These are phyloP conservation scores for Tokudaia tokunoshimensis DNA, from an alignment of 2,797 vertebrate genomes.

Conservation along the genomic window DNA sequence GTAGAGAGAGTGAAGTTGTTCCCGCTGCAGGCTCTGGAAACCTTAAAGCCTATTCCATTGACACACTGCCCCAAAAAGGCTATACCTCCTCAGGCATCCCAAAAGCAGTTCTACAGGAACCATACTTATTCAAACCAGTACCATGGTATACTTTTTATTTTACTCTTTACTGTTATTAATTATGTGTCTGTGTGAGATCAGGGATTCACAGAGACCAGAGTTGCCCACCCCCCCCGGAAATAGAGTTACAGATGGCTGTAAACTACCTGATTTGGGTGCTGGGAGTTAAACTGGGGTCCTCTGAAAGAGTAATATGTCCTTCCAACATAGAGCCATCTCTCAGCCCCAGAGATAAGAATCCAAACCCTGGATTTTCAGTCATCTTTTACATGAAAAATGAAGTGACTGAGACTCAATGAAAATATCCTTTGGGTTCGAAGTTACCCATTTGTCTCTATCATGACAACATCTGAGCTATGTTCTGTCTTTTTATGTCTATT, in stretches of 20 bases:
- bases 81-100: background rate
- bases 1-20: background rate
- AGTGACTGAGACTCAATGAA: background rate
- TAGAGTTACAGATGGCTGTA: background rate
- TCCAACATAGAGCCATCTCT: background rate
- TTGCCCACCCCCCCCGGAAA: fast-evolving
- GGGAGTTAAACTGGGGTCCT: background rate
- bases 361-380: background rate
- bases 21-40: too few species aligned
- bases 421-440: slow-evolving; percentile 48
- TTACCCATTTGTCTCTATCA: slow-evolving; percentile 13
- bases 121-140: background rate
- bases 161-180: background rate
- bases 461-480: background rate
- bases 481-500: slow-evolving; percentile 36
- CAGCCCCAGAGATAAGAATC: background rate
- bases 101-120: background rate
- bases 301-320: background rate
- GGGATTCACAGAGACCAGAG: background rate
- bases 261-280: background rate
- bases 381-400: slow-evolving; percentile 27
- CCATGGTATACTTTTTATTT: background rate
- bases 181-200: background rate
- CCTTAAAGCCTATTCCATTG: background rate
- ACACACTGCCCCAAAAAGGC: too few species aligned